These are phyloP conservation scores for Mastigias papua DNA, from an alignment of 30 jellyfish, hydroid and myxozoan species.

Conservation along the genomic window DNA sequence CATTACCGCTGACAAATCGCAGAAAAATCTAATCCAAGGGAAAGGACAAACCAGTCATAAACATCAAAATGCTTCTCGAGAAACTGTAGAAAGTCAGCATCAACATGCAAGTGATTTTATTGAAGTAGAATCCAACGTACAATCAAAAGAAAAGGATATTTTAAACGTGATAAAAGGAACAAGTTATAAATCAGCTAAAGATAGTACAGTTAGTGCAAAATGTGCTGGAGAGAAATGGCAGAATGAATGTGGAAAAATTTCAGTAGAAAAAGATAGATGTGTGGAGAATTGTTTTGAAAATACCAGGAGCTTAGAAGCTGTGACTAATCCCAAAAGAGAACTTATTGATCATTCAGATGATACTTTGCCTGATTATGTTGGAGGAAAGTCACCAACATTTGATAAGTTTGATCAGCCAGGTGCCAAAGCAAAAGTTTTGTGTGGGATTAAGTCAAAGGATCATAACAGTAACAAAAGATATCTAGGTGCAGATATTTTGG, in stretches of 20 bases:
- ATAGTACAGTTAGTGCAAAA: not conserved
- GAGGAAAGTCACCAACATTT: slow-evolving; percentile 52
- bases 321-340: not conserved
- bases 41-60: not conserved
- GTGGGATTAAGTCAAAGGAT: not conserved
- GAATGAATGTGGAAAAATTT: too few relatives aligned
- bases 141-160: not conserved
- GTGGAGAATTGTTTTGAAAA: not conserved
- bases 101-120: not conserved
- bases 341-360: not conserved
- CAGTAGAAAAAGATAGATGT: too few relatives aligned
- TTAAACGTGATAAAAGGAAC: not conserved
- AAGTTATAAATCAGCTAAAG: not conserved
- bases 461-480: not conserved
- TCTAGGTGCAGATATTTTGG: not conserved
- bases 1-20: not conserved
- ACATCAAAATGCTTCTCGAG: not conserved
- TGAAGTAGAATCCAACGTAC: not conserved
- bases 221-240: too few relatives aligned
- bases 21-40: not conserved
- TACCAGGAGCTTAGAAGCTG: not conserved
- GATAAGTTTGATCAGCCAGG: not conserved
- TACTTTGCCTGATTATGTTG: not conserved
- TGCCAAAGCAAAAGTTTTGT: not conserved
- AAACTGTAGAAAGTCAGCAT: not conserved